A percentile compares a stretch with the other conserved stretches of the same genome.
Evolutionary conservation across 2,888 invertebrate genomes (phyloP).

Genomic region (Apocheima hispidaria): DNA sequence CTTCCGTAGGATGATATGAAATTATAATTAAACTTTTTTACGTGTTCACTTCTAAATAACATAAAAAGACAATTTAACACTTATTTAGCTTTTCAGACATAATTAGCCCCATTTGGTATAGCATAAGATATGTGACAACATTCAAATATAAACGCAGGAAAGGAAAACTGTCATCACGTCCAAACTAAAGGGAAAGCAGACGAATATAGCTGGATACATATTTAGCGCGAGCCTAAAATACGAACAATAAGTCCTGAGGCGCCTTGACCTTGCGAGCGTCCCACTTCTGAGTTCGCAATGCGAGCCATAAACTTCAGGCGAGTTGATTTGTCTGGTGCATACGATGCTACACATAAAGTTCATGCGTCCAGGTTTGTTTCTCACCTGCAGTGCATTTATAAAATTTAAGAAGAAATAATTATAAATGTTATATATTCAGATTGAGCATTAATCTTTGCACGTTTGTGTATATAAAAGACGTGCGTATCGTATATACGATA

Average conservation of each 20-base stretch:
- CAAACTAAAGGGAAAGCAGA: conserved; percentile 23
- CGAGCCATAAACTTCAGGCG: conserved; percentile 20
- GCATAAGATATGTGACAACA: neutral
- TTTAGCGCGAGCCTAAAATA: conserved; percentile 34
- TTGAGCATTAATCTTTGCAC: no score
- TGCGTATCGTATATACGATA: no score
- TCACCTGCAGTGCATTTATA: conserved; percentile 3
- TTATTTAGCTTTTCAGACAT: no score
- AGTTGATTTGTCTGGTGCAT: conserved; percentile 6
- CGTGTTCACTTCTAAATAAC: no score
- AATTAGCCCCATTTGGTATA: no score
- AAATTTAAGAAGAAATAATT: neutral
- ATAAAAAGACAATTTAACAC: no score
- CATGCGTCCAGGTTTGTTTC: neutral
- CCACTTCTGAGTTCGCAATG: conserved; percentile 42
- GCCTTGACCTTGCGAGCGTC: conserved; percentile 50
- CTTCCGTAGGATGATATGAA: no score
- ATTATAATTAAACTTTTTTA: no score
- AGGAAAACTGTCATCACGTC: conserved; percentile 21
- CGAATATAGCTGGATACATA: conserved; percentile 24
- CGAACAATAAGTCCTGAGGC: conserved; percentile 41
- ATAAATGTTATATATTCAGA: neutral
- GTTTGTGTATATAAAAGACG: no score
- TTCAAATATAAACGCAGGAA: conserved; percentile 8
- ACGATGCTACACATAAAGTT: conserved; percentile 1